These are phyloP conservation scores for Meghimatium bilineatum DNA, from an alignment of 2,888 invertebrate genomes.

Conservation along the genomic window DNA sequence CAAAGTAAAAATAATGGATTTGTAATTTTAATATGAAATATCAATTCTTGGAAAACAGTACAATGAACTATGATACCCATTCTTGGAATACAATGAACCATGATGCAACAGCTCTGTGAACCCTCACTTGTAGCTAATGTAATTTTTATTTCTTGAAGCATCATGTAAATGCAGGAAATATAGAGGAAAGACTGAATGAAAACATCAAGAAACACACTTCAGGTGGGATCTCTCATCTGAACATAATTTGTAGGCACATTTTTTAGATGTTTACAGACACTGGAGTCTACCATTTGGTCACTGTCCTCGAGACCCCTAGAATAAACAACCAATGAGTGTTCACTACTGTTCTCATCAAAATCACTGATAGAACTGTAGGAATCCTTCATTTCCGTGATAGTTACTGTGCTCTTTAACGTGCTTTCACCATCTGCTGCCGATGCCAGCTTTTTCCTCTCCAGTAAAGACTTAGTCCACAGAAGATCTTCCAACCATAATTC, in stretches of 20 bases:
- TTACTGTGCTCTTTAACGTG: neutral
- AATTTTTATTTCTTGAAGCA: too few species aligned
- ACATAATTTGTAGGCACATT: conserved; percentile 42
- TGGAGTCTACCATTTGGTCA: neutral
- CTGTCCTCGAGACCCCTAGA: neutral
- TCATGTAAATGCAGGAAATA: too few species aligned
- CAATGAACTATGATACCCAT: too few species aligned
- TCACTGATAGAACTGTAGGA: neutral
- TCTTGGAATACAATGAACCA: too few species aligned
- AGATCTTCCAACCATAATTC: conserved; percentile 77
- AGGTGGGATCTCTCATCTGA: conserved; percentile 40
- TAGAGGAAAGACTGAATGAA: too few species aligned
- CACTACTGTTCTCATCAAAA: neutral
- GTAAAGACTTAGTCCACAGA: conserved; percentile 63
- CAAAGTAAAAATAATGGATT: too few species aligned
- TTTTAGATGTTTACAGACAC: neutral
- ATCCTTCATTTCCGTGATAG: conserved; percentile 26
- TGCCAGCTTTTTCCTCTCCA: conserved; percentile 38
- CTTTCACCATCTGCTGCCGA: neutral
- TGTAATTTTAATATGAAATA: too few species aligned
- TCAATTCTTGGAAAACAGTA: too few species aligned
- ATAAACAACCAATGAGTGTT: conserved; percentile 7
- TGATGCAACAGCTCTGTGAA: too few species aligned
- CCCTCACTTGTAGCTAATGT: too few species aligned
- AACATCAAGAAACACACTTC: neutral